phyloP scores from a whole-genome alignment of 2,797 vertebrate genomes.

The Coregonus ussuriensis region DNA sequence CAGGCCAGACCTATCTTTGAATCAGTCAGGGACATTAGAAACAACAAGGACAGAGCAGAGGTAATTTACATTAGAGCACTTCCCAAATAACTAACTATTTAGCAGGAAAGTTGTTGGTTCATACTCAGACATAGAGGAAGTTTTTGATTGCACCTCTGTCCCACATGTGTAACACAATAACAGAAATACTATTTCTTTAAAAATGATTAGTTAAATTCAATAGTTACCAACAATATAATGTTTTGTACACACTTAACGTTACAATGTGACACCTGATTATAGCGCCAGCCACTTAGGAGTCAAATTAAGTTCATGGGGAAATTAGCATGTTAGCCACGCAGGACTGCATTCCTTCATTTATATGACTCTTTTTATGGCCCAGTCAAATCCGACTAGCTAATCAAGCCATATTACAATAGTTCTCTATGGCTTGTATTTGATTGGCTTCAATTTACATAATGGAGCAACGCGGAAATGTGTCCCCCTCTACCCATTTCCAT shows the following conservation, averaged over 20 bases:
- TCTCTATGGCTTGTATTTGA: slow-evolving; percentile 70
- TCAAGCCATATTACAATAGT: slow-evolving; percentile 73
- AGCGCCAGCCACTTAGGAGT: slow-evolving; percentile 56
- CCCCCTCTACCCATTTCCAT: slow-evolving; percentile 63
- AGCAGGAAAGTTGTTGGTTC: slow-evolving; percentile 14
- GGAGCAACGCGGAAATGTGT: slow-evolving; percentile 64
- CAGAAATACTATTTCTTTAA: not conserved
- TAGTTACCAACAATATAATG: too few relatives aligned
- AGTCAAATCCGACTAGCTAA: slow-evolving; percentile 73
- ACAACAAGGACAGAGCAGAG: slow-evolving; percentile 65
- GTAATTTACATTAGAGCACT: not conserved
- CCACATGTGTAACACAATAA: not conserved
- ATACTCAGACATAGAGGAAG: not conserved
- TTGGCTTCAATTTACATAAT: slow-evolving; percentile 79
- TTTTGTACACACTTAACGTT: slow-evolving; percentile 20
- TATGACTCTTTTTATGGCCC: slow-evolving; percentile 75
- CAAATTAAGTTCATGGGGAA: slow-evolving; percentile 74
- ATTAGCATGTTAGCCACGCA: slow-evolving; percentile 50
- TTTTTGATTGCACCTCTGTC: not conserved
- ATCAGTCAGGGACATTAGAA: slow-evolving; percentile 50
- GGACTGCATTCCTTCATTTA: slow-evolving; percentile 70
- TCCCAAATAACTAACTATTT: not conserved
- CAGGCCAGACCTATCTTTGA: slow-evolving; percentile 69
- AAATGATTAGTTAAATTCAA: not conserved
- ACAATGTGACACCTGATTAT: slow-evolving; percentile 50